These are phyloP conservation scores for Coleophora flavipennella DNA, from an alignment of 2,888 invertebrate genomes.

Conservation along the genomic window DNA sequence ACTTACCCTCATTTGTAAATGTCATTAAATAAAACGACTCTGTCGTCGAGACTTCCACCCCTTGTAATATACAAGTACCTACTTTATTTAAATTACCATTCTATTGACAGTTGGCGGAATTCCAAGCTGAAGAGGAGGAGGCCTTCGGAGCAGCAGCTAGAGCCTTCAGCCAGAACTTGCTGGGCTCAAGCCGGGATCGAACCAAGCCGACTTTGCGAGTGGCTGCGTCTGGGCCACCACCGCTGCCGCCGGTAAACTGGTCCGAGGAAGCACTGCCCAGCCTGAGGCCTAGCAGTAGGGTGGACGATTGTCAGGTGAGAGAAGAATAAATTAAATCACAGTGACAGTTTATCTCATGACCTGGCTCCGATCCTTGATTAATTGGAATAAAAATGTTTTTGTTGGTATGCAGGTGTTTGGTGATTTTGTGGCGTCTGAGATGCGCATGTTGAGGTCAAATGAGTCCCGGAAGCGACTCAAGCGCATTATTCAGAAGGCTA, in stretches of 20 bases:
- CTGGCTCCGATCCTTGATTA: no score
- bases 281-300: conserved; percentile 36
- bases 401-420: conserved; percentile 45
- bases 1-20: no score
- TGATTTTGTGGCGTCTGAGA: conserved; percentile 63
- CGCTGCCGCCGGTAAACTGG: conserved; percentile 44
- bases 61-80: no score
- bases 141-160: conserved; percentile 35
- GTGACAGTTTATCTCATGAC: no score
- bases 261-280: conserved; percentile 43
- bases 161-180: conserved; percentile 5
- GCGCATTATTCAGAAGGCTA: conserved; percentile 57
- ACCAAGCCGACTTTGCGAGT: conserved; percentile 31
- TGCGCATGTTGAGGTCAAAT: conserved; percentile 46
- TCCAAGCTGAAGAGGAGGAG: conserved; percentile 58
- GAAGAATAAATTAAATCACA: no score
- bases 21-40: no score
- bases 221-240: conserved; percentile 45
- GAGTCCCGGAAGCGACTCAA: conserved; percentile 51
- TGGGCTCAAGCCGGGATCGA: conserved; percentile 7
- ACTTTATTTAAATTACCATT: conserved; percentile 1
- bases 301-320: conserved; percentile 55
- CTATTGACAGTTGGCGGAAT: conserved; percentile 45
- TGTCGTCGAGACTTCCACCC: no score
- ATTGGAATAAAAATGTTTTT: no score